Percentiles rank a stretch among this genome's conserved stretches.
Conservation (phyloP, 1,140 invertebrate genomes). For the Diabrotica undecimpunctata region DNA sequence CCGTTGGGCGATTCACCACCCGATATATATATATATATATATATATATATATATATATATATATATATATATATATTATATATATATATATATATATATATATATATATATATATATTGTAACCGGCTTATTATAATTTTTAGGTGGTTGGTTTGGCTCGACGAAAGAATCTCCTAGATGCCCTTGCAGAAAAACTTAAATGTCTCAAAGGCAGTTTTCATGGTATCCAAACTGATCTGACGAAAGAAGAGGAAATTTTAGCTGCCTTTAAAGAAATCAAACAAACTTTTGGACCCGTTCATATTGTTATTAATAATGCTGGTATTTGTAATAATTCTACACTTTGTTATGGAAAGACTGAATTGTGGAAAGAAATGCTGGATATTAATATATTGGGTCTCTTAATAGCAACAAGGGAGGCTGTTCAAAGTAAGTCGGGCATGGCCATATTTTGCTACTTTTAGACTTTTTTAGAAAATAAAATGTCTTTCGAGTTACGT, state of each 20-base stretch:
- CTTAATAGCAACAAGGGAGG: slow-evolving; percentile 5
- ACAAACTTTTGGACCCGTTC: slow-evolving; percentile 59
- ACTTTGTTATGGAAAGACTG: slow-evolving; percentile 40
- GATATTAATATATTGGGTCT: slow-evolving; percentile 15
- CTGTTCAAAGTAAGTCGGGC: slow-evolving; percentile 15
- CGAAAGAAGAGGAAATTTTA: slow-evolving; percentile 61
- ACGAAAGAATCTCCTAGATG: slow-evolving; percentile 56
- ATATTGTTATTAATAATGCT: slow-evolving; percentile 74
- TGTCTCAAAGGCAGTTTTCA: slow-evolving; percentile 47
- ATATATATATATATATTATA: no score
- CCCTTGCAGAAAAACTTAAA: slow-evolving; percentile 27
- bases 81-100: no score
- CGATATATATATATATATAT: no score
- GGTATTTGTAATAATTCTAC: slow-evolving; percentile 49
- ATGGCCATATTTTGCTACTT: no score
- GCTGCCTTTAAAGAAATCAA: slow-evolving; percentile 62
- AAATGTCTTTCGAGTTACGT: no score
- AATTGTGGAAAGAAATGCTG: slow-evolving; percentile 17
- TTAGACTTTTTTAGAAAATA: no score
- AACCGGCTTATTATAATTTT: neutral
- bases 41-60: no score
- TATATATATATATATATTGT: no score
- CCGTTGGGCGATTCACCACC: no score
- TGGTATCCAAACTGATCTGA: slow-evolving; percentile 60
- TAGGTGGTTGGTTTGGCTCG: slow-evolving; percentile 67